phyloP scores from a whole-genome alignment of 2,888 invertebrate species.

The Cataglyphis rosenhaueri region DNA sequence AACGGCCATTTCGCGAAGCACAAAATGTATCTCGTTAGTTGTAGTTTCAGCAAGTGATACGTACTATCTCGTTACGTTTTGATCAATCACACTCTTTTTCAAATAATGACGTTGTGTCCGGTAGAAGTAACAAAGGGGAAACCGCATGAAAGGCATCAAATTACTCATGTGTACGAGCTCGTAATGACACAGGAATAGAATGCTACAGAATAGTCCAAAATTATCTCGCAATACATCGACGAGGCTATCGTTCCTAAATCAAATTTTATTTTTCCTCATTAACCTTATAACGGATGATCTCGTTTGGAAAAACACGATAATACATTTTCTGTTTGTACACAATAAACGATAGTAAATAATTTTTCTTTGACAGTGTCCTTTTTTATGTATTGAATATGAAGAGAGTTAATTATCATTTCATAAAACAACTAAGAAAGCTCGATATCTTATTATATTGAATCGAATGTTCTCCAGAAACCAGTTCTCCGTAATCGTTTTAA shows the following conservation, averaged over 20 bases:
- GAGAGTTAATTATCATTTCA: not conserved
- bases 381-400: no score
- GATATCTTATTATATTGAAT: not conserved
- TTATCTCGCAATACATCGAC: slow-evolving; percentile 67
- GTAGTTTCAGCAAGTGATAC: slow-evolving; percentile 39
- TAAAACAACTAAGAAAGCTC: slow-evolving; percentile 26
- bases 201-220: slow-evolving; percentile 43
- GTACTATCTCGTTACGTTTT: slow-evolving; percentile 61
- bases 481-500: slow-evolving; percentile 47
- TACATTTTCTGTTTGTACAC: no score
- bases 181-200: slow-evolving; percentile 61
- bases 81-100: slow-evolving; percentile 71
- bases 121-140: slow-evolving; percentile 65
- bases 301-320: not conserved
- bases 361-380: no score
- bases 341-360: no score
- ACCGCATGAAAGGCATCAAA: slow-evolving; percentile 61
- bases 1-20: slow-evolving; percentile 17
- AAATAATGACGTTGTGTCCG: slow-evolving; percentile 70
- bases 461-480: slow-evolving; percentile 33
- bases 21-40: slow-evolving; percentile 41
- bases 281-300: slow-evolving; percentile 7
- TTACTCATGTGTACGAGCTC: slow-evolving; percentile 62
- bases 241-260: slow-evolving; percentile 65
- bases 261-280: slow-evolving; percentile 55